Evolutionary conservation across 2,888 invertebrate species (phyloP).

Genomic region (Marasmarcha lunaedactyla): DNA sequence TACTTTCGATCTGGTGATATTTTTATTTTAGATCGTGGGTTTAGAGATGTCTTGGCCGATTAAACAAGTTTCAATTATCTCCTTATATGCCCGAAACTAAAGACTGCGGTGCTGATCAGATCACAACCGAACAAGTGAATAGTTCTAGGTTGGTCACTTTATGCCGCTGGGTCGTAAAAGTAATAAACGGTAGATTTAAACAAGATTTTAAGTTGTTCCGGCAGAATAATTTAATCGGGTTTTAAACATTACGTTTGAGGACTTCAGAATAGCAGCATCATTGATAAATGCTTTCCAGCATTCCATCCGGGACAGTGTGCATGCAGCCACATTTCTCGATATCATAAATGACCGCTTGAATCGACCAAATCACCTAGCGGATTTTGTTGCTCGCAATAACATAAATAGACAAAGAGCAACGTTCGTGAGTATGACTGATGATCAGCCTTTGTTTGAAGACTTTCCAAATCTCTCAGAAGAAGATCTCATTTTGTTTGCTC

Average conservation of each 20-base stretch:
- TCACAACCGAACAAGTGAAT: conserved; percentile 10
- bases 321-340: conserved; percentile 6
- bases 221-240: conserved; percentile 12
- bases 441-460: conserved; percentile 6
- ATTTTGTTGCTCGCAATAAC: conserved; percentile 5
- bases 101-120: conserved; percentile 6
- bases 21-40: conserved; percentile 8
- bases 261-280: conserved; percentile 5
- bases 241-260: conserved; percentile 5
- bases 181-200: conserved; percentile 12
- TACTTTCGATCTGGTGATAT: conserved; percentile 5
- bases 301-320: conserved; percentile 3
- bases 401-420: conserved; percentile 5
- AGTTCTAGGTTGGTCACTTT: conserved; percentile 13
- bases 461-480: background rate
- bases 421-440: conserved; percentile 4
- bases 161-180: conserved; percentile 14
- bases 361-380: conserved; percentile 5
- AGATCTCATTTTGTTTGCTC: conserved; percentile 2
- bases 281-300: conserved; percentile 3
- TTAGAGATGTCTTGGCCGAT: conserved; percentile 7
- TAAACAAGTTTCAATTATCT: conserved; percentile 1
- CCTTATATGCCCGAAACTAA: conserved; percentile 8
- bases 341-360: conserved; percentile 5
- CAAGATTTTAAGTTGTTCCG: conserved; percentile 12